Conservation (phyloP, 2,113 vertebrate species). For the Lutjanus erythropterus region DNA sequence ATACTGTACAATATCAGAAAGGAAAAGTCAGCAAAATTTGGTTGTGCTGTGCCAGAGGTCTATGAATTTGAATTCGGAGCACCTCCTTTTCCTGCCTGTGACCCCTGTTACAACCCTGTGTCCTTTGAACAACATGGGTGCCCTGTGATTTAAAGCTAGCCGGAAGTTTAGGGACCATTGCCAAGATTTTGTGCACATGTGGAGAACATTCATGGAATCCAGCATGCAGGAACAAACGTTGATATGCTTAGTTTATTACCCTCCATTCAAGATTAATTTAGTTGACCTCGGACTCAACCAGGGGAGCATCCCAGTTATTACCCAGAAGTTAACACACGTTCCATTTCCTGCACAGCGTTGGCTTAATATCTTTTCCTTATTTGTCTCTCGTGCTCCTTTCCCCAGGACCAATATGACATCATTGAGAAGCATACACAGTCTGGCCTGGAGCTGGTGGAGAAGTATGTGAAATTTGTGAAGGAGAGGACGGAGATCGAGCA, state of each 20-base stretch:
- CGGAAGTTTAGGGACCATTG: constrained; percentile 45
- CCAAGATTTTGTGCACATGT: constrained; percentile 53
- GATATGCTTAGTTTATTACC: constrained; percentile 29
- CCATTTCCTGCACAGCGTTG: constrained; percentile 10
- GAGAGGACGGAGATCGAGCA: constrained; percentile 92
- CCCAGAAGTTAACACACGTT: constrained; percentile 32
- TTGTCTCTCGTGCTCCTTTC: constrained; percentile 51
- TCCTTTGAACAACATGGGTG: background rate
- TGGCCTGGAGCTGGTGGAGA: constrained; percentile 92
- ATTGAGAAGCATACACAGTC: constrained; percentile 93
- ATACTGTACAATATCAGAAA: background rate
- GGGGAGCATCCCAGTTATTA: constrained; percentile 31
- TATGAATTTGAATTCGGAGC: background rate
- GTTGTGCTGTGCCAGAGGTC: background rate
- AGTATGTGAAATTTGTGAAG: constrained; percentile 93
- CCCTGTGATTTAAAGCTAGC: constrained; percentile 43
- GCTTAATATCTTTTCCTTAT: constrained; percentile 55
- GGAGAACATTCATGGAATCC: constrained; percentile 61
- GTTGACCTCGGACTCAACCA: constrained; percentile 44
- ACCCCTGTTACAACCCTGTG: constrained; percentile 15
- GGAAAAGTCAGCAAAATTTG: constrained; percentile 12
- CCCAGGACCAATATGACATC: constrained; percentile 91
- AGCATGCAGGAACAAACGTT: constrained; percentile 17
- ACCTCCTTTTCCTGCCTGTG: constrained; percentile 58
- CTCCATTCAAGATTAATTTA: constrained; percentile 15